These are phyloP conservation scores for Gymnorhina tibicen DNA, from an alignment of 2,113 vertebrate genomes.

Conservation along the genomic window DNA sequence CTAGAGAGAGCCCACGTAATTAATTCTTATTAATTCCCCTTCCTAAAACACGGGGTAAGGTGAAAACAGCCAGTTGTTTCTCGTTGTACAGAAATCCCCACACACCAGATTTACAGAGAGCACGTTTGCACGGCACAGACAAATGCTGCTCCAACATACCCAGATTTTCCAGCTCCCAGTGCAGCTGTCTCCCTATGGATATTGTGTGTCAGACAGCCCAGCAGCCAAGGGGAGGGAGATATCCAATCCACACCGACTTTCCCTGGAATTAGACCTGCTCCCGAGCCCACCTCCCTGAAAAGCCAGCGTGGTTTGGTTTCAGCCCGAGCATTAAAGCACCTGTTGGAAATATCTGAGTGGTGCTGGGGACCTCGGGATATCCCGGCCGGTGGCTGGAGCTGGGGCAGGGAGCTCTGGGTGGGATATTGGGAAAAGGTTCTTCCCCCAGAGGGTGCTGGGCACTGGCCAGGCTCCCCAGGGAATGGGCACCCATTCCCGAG, in stretches of 20 bases:
- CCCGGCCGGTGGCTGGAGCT: background rate
- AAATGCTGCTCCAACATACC: background rate
- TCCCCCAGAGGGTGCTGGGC: background rate
- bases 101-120: background rate
- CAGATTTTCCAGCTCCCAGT: background rate
- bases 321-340: background rate
- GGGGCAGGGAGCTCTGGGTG: background rate
- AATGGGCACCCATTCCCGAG: background rate
- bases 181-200: conserved; percentile 16
- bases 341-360: background rate
- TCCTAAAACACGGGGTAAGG: fast-evolving
- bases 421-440: background rate
- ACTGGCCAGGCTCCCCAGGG: background rate
- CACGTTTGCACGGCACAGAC: background rate
- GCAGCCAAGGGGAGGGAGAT: background rate
- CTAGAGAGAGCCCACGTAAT: fast-evolving
- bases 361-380: background rate
- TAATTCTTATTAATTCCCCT: background rate
- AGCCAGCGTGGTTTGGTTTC: background rate
- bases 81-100: fast-evolving
- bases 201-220: background rate
- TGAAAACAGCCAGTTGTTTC: background rate
- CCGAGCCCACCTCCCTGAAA: background rate
- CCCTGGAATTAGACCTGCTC: background rate
- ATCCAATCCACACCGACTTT: background rate